Evolutionary conservation across 2,888 invertebrate genomes (phyloP), one percentile per base, ranked within the genome.

Genomic region (Rhabditoides inermis): DNA sequence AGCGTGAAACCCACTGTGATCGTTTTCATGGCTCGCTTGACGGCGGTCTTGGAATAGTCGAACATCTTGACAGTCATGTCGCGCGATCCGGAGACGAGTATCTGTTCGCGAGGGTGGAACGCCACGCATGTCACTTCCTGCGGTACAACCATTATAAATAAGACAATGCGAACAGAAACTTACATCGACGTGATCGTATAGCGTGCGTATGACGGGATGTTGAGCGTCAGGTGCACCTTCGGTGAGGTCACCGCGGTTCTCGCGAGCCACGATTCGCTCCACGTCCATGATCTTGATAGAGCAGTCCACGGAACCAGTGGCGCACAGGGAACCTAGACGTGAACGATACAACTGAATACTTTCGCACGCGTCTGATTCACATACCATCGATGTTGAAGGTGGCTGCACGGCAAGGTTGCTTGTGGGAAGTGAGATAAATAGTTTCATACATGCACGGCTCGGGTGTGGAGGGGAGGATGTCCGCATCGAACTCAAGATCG

Each of bases 251-350:
- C 63, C 49, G 27, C 65, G 51, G 55, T 78, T 78, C n/a, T 91
- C 92, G 77, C 95, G 94, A 0, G 94, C 91, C 74, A 98, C 79
- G 90, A 98, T 95, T 57, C 95, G 84, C 73, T 98, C 98, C n/a
- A 98, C 95, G 75, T 98, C 95, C 58, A 98, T 80, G 71, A 98
- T 92, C 85, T 98, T 98, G 53, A 98, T 98, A 61, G 94, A 94
- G 1, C 95, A 90, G 79, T 98, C 98, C 1, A 90, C 90, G 65
- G 94, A 94, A 15, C 95, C 98, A 0, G 95, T 98, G 0, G 98
- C 98, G 12, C 95, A 89, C 0, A 98, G 80, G 64, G 91, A 89
- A 0, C 95, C 81, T 79, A 44, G 18, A 57, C 1, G 12, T 5
- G 6, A 48, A 49, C 23, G 18, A 2, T 10, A 41, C 28, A 2